Evolutionary conservation across 2,797 vertebrate genomes (phyloP), one percentile per base, ranked within the genome.

Genomic region (Austrolebias charrua): DNA sequence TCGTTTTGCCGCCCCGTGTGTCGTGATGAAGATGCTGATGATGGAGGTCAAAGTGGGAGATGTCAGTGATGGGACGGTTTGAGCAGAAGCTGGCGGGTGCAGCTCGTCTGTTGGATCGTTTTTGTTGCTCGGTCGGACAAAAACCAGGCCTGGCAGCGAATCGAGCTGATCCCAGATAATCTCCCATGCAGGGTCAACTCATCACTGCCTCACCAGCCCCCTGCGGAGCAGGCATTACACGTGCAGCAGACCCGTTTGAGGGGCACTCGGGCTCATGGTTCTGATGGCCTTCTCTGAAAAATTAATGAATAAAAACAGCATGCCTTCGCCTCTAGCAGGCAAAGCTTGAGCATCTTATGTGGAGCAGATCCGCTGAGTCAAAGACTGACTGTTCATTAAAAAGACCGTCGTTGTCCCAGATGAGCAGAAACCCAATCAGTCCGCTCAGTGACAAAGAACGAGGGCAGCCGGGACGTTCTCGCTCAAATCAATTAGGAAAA

Each of bases 151-250:
- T 66, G 67, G 55, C 68, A 71, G 60, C 47, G 62, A 51, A 75
- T 77, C 64, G 66, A 73, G 61, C 78, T 76, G 68, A 83, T 84
- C 71, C 85, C 57, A 76, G 68, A 87, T 84, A 76, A 85, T 84
- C 84, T 66, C 60, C 69, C 74, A n/a, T n/a, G n/a, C n/a, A 46
- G 56, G 66, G 76, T 80, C 71, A 56, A 68, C 79, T 88, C 78
- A 80, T 76, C 69, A 77, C 24, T 77, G 85, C 88, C 82, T 83
- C 80, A 81, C 66, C 67, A 67, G 54, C 70, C 79, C 75, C 80
- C 73, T 64, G 69, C 75, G 66, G 76, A 86, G 57, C 69, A 43
- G 52, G 60, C 73, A 71, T 71, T 60, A 81, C 77, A 74, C 79
- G 35, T 47, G 48, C 68, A 52, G 55, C 67, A 69, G 57, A 67